Base-by-base conservation (phyloP, 2,888 invertebrate genomes). In the Melipona beecheii region DNA sequence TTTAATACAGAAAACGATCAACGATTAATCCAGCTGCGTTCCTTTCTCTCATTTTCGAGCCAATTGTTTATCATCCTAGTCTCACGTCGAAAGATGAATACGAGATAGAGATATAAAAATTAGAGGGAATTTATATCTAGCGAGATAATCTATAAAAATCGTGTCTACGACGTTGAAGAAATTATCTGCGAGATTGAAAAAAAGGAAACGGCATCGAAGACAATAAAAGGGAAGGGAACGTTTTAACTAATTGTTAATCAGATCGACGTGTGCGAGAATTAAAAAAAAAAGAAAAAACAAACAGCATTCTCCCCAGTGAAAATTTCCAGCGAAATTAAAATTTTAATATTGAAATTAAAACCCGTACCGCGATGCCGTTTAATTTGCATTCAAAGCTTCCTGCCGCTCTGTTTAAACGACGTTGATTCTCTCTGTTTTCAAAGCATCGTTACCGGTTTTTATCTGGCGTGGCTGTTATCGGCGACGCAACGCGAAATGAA, bases 351-450 rank as follows among this genome's bases (percentile, higher is more conserved):
- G 75, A 58, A 58, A 56, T 49, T 21, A 49, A 75, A 68, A 75
- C 58, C 54, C 15, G 54, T 27, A n/a, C 1, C 36, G 31, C 24
- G 49, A n/a, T 19, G 21, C 31, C 65, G 66, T 56, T 75, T 27
- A 76, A 76, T 76, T 70, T 70, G 52, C 62, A 62, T 70, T 50
- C 11, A 36, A 70, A 62, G 62, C 60, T 21, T 50, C 13, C 58
- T 19, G 21, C 9, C n/a, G 50, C 27, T 27, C 50, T 49, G 17
- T 76, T 70, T 70, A 71, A 76, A 62, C 62, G 62, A 52, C 36
- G 50, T 62, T 62, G 62, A 36, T 70, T 58, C 43, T 76, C 75
- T 70, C 50, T 15, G 52, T 52, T 76, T 52, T n/a, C 50, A 36
- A 70, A 36, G 15, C 49, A 11, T 36, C 60, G 36, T 52, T 24